A percentile compares a stretch with the other conserved stretches of the same genome.
Conservation (phyloP, 2,888 invertebrate species). For the Sussaba pulchella region DNA sequence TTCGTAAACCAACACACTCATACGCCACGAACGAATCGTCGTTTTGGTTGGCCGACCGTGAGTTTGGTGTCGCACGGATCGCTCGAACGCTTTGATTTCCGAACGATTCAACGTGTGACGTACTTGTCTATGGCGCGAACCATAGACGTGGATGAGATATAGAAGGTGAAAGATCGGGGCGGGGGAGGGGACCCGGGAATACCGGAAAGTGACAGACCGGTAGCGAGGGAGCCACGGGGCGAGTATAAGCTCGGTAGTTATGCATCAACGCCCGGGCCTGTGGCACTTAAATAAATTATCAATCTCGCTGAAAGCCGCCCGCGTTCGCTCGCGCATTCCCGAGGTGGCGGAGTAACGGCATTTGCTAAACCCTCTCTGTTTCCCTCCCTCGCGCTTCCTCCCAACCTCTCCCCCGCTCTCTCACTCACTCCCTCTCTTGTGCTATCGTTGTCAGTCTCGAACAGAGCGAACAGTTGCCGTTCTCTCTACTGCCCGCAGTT, state of each 20-base stretch:
- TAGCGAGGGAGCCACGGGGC: conserved; percentile 19
- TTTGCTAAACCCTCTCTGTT: conserved; percentile 26
- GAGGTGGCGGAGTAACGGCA: conserved; percentile 56
- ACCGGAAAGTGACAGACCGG: conserved; percentile 63
- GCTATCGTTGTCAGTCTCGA: too few species aligned
- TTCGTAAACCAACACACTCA: neutral
- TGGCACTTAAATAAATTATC: conserved; percentile 80
- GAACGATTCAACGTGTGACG: conserved; percentile 21
- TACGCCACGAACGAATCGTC: neutral
- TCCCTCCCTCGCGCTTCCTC: neutral
- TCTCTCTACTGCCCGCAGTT: too few species aligned
- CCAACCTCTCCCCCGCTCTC: neutral
- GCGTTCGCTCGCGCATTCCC: conserved; percentile 58
- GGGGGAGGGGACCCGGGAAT: too few species aligned
- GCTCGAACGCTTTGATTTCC: conserved; percentile 24
- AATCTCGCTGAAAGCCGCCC: conserved; percentile 76
- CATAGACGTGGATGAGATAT: conserved; percentile 15
- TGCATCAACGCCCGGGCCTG: conserved; percentile 72
- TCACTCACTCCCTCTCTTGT: neutral
- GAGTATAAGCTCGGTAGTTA: conserved; percentile 69
- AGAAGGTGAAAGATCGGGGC: conserved; percentile 57
- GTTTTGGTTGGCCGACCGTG: conserved; percentile 19
- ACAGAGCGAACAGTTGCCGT: too few species aligned
- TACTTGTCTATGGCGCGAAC: neutral
- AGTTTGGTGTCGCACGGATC: conserved; percentile 29